Percentiles rank a stretch among this genome's conserved stretches.
phyloP scores from a whole-genome alignment of 2,888 invertebrate genomes.

The Habrosyne pyritoides region DNA sequence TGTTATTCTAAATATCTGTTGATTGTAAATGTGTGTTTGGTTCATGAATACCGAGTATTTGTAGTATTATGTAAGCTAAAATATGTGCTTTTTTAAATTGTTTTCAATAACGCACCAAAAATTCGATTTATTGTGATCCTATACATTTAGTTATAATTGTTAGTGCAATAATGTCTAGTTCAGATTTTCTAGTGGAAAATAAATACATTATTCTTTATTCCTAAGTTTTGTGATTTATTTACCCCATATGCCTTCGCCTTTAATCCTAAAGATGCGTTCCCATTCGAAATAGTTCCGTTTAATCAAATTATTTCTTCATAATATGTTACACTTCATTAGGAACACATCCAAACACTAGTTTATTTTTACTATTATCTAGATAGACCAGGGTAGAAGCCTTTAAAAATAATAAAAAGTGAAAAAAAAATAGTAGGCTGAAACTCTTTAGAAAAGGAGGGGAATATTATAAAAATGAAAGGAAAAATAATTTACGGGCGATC shows the following conservation, averaged over 20 bases:
- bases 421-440: no score
- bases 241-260: no score
- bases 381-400: no score
- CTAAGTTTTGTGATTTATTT: conserved; percentile 27
- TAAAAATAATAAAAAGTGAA: no score
- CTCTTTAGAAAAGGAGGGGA: no score
- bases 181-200: conserved; percentile 58
- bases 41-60: background rate
- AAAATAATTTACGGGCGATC: no score
- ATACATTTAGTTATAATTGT: conserved; percentile 37
- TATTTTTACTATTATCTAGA: conserved; percentile 15
- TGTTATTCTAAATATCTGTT: background rate
- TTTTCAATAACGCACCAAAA: conserved; percentile 46
- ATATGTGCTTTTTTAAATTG: conserved; percentile 2
- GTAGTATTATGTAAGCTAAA: background rate
- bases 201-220: conserved; percentile 50
- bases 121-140: conserved; percentile 41
- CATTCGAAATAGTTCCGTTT: no score
- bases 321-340: no score
- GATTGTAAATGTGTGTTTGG: background rate
- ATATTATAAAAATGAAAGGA: no score
- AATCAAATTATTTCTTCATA: no score
- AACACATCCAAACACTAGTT: background rate
- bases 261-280: background rate
- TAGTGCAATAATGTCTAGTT: conserved; percentile 67